These are phyloP conservation scores for Henricia sp. DNA, from an alignment of 53 echinoderm and acorn worm genomes.

Conservation along the genomic window DNA sequence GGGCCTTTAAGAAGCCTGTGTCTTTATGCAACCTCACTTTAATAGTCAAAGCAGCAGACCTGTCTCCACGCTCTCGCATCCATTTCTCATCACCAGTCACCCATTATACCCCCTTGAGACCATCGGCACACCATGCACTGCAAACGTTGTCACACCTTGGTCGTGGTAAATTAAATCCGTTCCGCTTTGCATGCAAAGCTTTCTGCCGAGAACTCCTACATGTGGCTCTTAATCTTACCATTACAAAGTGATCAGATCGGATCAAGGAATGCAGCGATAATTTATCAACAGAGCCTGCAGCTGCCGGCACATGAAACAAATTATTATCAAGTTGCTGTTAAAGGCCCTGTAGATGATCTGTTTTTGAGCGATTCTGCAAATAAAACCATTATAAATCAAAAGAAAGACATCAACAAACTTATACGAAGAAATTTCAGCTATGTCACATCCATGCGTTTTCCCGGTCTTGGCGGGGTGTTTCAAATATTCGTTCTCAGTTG, in stretches of 20 bases:
- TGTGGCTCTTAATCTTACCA: not conserved
- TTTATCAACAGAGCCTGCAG: not conserved
- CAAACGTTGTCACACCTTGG: constrained; percentile 43
- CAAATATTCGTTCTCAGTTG: too few species aligned
- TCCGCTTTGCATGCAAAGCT: not conserved
- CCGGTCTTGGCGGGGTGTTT: too few species aligned
- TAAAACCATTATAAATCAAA: too few species aligned
- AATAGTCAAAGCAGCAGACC: too few species aligned
- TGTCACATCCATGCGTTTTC: too few species aligned
- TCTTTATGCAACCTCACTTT: too few species aligned
- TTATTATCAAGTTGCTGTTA: not conserved
- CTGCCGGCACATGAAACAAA: constrained; percentile 29
- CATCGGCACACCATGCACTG: not conserved
- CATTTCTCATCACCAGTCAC: too few species aligned
- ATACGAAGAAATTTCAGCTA: too few species aligned
- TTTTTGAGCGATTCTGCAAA: not conserved
- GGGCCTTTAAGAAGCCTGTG: too few species aligned
- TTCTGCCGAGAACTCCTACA: not conserved
- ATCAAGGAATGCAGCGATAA: not conserved
- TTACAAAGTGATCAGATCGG: constrained; percentile 16
- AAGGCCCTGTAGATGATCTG: not conserved
- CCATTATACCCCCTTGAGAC: constrained; percentile 17
- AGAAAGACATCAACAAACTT: too few species aligned
- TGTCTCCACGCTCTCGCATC: too few species aligned
- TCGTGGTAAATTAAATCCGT: not conserved